Conservation (phyloP, 37 sponge, comb jelly and placozoan species). For the Mnemiopsis leidyi region DNA sequence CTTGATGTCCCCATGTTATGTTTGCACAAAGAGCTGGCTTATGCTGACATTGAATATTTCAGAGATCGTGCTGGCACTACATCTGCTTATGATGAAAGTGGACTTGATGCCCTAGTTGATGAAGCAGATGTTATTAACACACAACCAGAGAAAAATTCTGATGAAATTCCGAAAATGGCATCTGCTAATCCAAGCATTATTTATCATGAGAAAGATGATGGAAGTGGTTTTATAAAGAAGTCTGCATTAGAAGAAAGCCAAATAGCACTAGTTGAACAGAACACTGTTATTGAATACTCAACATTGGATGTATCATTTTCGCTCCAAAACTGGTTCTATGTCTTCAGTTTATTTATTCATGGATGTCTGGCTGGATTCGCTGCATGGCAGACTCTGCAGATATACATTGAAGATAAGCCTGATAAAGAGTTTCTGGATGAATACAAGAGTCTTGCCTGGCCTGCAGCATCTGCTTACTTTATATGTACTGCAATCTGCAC, state of each 20-base stretch:
- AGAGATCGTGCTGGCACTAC: constrained; percentile 20
- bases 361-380: constrained; percentile 57
- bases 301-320: constrained; percentile 59
- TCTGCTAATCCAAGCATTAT: neutral
- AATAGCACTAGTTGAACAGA: neutral
- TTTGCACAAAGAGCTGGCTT: neutral
- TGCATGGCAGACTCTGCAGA: constrained; percentile 65
- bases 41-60: neutral
- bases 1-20: no score
- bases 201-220: constrained; percentile 64
- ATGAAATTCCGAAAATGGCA: neutral
- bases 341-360: constrained; percentile 45
- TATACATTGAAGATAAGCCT: constrained; percentile 63
- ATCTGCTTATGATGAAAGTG: constrained; percentile 57
- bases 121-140: constrained; percentile 49
- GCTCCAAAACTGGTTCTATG: constrained; percentile 56
- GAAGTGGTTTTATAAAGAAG: constrained; percentile 50
- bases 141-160: neutral
- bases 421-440: constrained; percentile 3
- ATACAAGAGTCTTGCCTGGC: constrained; percentile 41
- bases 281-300: constrained; percentile 51
- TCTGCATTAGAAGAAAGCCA: constrained; percentile 10
- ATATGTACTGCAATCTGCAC: constrained; percentile 60
- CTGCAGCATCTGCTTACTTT: constrained; percentile 56
- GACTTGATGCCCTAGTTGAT: constrained; percentile 54